Evolutionary conservation across 2,113 vertebrate species (phyloP), one percentile per base, ranked within the genome.

Genomic region (Aspidoscelis tigris): DNA sequence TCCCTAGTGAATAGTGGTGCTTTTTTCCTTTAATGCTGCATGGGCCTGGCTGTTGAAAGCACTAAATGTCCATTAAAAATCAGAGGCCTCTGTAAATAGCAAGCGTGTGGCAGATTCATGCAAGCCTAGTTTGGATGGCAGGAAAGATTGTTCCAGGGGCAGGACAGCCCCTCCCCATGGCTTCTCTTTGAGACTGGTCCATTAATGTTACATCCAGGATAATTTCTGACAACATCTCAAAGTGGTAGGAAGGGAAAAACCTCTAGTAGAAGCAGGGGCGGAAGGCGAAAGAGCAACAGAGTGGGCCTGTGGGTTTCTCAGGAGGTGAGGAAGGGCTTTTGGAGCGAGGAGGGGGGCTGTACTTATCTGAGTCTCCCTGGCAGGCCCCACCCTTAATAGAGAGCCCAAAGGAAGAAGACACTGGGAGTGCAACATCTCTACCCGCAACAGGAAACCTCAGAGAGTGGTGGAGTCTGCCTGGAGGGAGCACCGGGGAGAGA

Each of bases 351-450:
- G 58, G 83, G 83, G 83, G 53, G 76, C 39, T 47, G 43, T 84
- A 84, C 83, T 84, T 84, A 84, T 7, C 76, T 79, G 69, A 79
- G 83, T 84, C 83, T 84, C 83, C 83, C 83, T 79, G 83, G 83
- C 83, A 84, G 83, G 76, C 83, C 77, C 83, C 70, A 84, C 76
- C 70, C 77, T 74, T 84, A 73, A 84, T 84, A 84, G 55, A 84
- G 83, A 84, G 76, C 76, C 83, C 76, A 84, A 66, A 80, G 83
- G 76, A 84, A 80, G 83, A 84, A 24, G 83, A 79, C 21, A 47
- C 83, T 74, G 83, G 76, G 83, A 84, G n/a, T 65, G 44, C 76
- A 79, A 61, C 83, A 14, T 58, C 76, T 61, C 83, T 33, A 26
- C 77, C 77, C 43, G 69, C 83, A 79, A 50, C 83, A 43, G 76